Evolutionary conservation across 2,113 vertebrate species (phyloP).

Genomic region (Meleagris gallopavo): DNA sequence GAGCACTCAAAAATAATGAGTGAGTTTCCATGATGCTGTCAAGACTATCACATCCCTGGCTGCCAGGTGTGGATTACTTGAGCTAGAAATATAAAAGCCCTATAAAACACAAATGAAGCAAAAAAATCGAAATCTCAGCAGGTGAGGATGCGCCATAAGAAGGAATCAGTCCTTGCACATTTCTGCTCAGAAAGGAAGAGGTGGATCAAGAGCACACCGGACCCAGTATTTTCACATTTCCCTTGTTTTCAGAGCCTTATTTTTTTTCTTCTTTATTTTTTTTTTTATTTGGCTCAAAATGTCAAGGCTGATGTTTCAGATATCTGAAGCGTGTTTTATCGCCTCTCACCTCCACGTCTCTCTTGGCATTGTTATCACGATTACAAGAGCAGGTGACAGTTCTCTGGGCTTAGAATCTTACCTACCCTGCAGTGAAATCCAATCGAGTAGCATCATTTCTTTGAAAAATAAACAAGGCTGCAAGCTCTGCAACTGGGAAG

Average conservation of each 20-base stretch:
- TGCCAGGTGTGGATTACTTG: slow-evolving; percentile 57
- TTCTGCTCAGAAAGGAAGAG: neutral
- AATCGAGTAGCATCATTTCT: neutral
- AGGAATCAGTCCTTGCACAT: neutral
- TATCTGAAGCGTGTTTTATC: slow-evolving; percentile 7
- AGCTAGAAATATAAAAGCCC: slow-evolving; percentile 54
- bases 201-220: neutral
- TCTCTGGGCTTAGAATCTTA: slow-evolving; percentile 13
- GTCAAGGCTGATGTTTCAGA: neutral
- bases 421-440: slow-evolving; percentile 54
- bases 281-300: neutral
- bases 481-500: slow-evolving; percentile 39
- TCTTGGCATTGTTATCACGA: slow-evolving; percentile 40
- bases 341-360: neutral
- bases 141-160: neutral
- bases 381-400: slow-evolving; percentile 48
- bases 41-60: slow-evolving; percentile 29
- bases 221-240: neutral
- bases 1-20: slow-evolving; percentile 35
- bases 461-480: slow-evolving; percentile 66
- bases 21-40: slow-evolving; percentile 63
- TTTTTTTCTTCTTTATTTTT: neutral
- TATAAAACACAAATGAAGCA: slow-evolving; percentile 59
- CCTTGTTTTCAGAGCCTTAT: neutral
- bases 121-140: slow-evolving; percentile 8